These are phyloP conservation scores for Epirrhoe alternata DNA, from an alignment of 2,888 invertebrate genomes.

Conservation along the genomic window DNA sequence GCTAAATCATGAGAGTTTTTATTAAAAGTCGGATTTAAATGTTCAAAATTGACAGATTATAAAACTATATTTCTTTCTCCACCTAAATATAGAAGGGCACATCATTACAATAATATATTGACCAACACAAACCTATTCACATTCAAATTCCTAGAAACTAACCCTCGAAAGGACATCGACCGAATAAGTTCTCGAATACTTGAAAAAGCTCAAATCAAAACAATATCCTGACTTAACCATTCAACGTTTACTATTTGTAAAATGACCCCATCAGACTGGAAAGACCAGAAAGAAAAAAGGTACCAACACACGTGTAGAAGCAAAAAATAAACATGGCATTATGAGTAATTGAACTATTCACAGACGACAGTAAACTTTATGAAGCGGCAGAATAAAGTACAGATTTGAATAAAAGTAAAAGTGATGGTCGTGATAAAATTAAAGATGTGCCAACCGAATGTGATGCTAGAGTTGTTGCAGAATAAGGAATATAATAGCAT, in stretches of 20 bases:
- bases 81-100: conserved; percentile 10
- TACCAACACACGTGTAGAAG: conserved; percentile 54
- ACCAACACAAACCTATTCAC: conserved; percentile 21
- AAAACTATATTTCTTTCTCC: background rate
- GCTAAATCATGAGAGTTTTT: background rate
- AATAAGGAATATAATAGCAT: conserved; percentile 31
- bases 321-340: conserved; percentile 56
- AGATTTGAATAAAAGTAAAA: conserved; percentile 3
- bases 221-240: conserved; percentile 50
- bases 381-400: background rate
- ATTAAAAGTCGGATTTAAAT: background rate
- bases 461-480: conserved; percentile 23
- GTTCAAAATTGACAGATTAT: background rate
- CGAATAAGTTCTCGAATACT: conserved; percentile 33
- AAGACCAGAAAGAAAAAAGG: conserved; percentile 54
- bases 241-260: conserved; percentile 57
- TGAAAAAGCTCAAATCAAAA: conserved; percentile 42
- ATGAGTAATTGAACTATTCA: conserved; percentile 38
- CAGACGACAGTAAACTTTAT: conserved; percentile 33
- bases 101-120: conserved; percentile 31
- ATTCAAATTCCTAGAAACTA: conserved; percentile 37
- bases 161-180: conserved; percentile 29
- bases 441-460: conserved; percentile 19
- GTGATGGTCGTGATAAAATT: conserved; percentile 29
- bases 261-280: conserved; percentile 59